Base-by-base conservation (phyloP, 2,797 vertebrate genomes). In the Falco columbarius region DNA sequence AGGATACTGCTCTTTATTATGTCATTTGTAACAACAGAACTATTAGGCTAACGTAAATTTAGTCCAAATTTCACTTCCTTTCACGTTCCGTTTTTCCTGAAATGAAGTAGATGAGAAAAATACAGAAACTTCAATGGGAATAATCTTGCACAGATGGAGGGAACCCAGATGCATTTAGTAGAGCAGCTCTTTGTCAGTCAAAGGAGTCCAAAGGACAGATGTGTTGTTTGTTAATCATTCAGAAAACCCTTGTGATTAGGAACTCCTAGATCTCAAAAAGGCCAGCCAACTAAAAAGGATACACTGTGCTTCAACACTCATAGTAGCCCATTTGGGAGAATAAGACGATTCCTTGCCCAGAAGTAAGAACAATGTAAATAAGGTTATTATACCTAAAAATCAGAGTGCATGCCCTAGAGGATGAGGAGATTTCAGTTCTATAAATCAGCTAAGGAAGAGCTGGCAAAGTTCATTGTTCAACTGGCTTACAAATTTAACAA, bases 391-490 rank as follows among this genome's bases (percentile, higher is more conserved):
- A 73, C 75, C 56, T 47, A 91, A 85, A 91, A 95, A 83, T 72
- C 86, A 86, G 68, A 88, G 79, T 42, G 51, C 27, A 10, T 72
- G 74, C 91, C 76, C 92, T 77, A 55, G 87, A 94, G 93, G 55
- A 85, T 20, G n/a, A 58, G 55, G 55, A 97, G 51, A 93, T 80
- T 93, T 89, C 91, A 91, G 40, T 90, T 91, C 90, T 75, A 90
- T 96, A 96, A 97, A 97, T 96, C 92, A 97, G 6, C 54, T 34
- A 70, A 70, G 49, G 74, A 96, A 94, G 65, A 90, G 71, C 92
- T 95, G 95, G 93, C 58, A 96, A 93, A 95, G 86, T 90, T 95
- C 72, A 85, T 58, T 76, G 67, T 95, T 85, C 92, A 94, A 95
- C 14, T 94, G 96, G 81, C 81, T 93, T 77, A 86, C 61, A 93